Evolutionary conservation across 2,888 invertebrate species (phyloP), one percentile per base, ranked within the genome.

Genomic region (Gastrophysa polygoni): DNA sequence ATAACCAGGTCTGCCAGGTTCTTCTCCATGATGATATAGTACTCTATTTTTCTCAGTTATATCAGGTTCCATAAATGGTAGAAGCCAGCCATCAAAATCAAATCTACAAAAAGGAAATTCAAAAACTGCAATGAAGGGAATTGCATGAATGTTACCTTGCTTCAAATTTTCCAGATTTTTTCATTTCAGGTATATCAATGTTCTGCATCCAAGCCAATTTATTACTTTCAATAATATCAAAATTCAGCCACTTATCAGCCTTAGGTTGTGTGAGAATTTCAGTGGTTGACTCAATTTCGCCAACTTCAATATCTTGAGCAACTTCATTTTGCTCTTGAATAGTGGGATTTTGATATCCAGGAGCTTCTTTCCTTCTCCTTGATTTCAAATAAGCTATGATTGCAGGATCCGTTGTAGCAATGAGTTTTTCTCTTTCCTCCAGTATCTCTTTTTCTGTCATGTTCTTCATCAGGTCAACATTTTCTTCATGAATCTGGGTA

Each of bases 1-100:
- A 80, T 97, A 98, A 0, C 97, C 97, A 1, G 97, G 93, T 64
- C 95, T 85, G 64, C 90, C 91, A 6, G 95, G 91, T 79, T 98
- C 97, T 68, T 94, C 92, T 0, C 96, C 96, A 81, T 98, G 98
- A 80, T 97, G 93, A 80, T 95, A 95, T 14, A 98, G 84, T 43
- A 88, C 90, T 21, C 87, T 78, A 66, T 86, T 86, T 50, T 84
- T 84, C 60, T 86, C 85, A 20, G 86, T 82, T 72, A 88, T 86
- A 84, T 86, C 66, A 82, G 82, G 65, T 81, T 89, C 88, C 47
- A 87, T 84, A 71, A 89, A 93, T 0, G 93, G 92, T 56, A 93
- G 77, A 0, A 95, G 81, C 71, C 90, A 86, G 2, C 93, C 94
- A 69, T 88, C 87, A 78, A 95, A 94, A 82, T 93, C 89, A 82